Evolutionary conservation across 2,113 vertebrate genomes (phyloP).

Genomic region (Phyllopteryx taeniolatus): DNA sequence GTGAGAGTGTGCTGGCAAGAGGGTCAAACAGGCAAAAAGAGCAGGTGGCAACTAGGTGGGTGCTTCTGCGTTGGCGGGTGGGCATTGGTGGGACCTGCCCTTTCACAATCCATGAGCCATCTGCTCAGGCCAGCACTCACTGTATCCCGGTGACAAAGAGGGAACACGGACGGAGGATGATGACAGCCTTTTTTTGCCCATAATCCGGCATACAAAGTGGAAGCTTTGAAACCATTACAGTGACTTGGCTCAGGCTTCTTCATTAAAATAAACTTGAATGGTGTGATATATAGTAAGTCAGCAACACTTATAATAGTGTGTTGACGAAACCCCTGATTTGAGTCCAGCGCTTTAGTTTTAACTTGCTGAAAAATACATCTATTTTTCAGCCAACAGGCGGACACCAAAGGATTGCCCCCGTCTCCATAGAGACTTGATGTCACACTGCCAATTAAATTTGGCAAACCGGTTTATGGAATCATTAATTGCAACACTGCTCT

Average conservation of each 20-base stretch:
- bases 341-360: conserved; percentile 15
- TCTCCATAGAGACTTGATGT: conserved; percentile 52
- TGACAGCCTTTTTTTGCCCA: conserved; percentile 11
- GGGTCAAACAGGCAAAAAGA: conserved; percentile 76
- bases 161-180: conserved; percentile 23
- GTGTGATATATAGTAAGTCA: conserved; percentile 1
- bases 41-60: conserved; percentile 84
- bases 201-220: conserved; percentile 4
- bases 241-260: background rate
- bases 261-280: background rate
- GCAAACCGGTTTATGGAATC: conserved; percentile 64
- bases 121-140: conserved; percentile 52
- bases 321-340: conserved; percentile 7
- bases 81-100: conserved; percentile 62
- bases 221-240: background rate
- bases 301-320: conserved; percentile 6
- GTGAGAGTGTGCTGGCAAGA: conserved; percentile 45
- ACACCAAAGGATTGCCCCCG: conserved; percentile 16
- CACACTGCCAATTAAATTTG: conserved; percentile 64
- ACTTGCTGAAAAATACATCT: conserved; percentile 35
- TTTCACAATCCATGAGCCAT: conserved; percentile 64
- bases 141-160: conserved; percentile 26
- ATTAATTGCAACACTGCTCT: conserved; percentile 69
- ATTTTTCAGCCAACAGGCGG: conserved; percentile 25
- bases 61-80: conserved; percentile 47